A percentile compares a stretch with the other conserved stretches of the same genome.
phyloP scores from a whole-genome alignment of 2,797 vertebrate species.

The Pitangus sulphuratus region DNA sequence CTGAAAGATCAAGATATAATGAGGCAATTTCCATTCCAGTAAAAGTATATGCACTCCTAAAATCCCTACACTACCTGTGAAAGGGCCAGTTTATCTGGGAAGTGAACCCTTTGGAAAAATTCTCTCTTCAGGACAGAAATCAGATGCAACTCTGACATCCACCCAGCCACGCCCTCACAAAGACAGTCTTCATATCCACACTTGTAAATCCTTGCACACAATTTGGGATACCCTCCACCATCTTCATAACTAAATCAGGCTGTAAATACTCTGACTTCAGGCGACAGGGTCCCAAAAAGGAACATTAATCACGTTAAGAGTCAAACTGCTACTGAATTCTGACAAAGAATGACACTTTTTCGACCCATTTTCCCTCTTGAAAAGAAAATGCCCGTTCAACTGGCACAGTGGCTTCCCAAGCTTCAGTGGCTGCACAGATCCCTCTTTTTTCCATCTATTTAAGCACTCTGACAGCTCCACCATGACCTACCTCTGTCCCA shows the following conservation, averaged over 20 bases:
- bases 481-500: not conserved
- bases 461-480: not conserved
- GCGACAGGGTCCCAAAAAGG: not conserved
- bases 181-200: not conserved
- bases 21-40: not conserved
- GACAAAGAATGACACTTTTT: not conserved
- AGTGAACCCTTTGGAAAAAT: not conserved
- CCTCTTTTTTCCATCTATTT: fast-evolving
- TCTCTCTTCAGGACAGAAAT: not conserved
- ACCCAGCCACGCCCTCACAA: not conserved
- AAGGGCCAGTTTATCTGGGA: not conserved
- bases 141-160: not conserved
- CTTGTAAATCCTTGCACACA: not conserved
- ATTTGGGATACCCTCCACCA: not conserved
- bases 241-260: not conserved
- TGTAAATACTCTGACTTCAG: not conserved
- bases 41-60: not conserved
- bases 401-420: not conserved
- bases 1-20: not conserved
- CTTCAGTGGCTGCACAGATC: not conserved
- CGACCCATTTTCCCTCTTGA: not conserved
- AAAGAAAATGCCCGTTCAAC: not conserved
- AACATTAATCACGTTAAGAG: not conserved
- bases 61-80: not conserved
- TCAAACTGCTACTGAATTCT: not conserved